Base-by-base conservation (phyloP, 2,113 vertebrate species). In the Oncorhynchus masou region DNA sequence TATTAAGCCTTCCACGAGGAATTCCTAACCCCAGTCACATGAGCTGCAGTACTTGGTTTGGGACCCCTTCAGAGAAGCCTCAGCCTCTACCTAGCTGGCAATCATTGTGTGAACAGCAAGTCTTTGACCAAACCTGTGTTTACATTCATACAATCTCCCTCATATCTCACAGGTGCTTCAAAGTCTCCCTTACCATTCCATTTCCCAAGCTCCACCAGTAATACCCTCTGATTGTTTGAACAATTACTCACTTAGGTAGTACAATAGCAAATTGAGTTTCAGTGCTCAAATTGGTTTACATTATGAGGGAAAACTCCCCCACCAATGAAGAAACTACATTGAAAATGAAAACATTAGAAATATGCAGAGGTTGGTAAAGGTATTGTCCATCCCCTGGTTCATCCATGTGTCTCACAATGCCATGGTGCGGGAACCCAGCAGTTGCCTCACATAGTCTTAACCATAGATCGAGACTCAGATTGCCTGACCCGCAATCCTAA, bases 1-100 rank as follows among this genome's bases (percentile, higher is more conserved):
- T 54, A 3, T 34, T 5, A 75, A 29, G 29, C 48, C 15, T 24
- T 49, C 73, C 22, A 65, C 67, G 45, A 65, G 20, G 27, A 65
- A 68, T 75, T 68, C 66, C 49, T 59, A 29, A 7, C 39, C 19
- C n/a, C 62, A 67, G 69, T 72, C 70, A 66, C 39, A 67, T 77
- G 76, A 72, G 60, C 6, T 7, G 24, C 39, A 75, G 48, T 65
- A 75, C 45, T 22, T 66, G 45, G 68, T 49, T 16, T 15, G 68
- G n/a, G 3, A 51, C 13, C 25, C 15, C 69, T 65, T 1, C 51
- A 29, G 57, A 20, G 51, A 22, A 59, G 51, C 22, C 16, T 57
- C 12, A 54, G 49, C 13, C 4, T 54, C 49, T 54, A 59, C 5
- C 39, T 31, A 19, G 57, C 16, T 29, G 25, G 15, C 4, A 59